Percentiles rank a stretch among this genome's conserved stretches.
Evolutionary conservation across 2,797 vertebrate species (phyloP).

Genomic region (Microctenopoma steveboyesi): DNA sequence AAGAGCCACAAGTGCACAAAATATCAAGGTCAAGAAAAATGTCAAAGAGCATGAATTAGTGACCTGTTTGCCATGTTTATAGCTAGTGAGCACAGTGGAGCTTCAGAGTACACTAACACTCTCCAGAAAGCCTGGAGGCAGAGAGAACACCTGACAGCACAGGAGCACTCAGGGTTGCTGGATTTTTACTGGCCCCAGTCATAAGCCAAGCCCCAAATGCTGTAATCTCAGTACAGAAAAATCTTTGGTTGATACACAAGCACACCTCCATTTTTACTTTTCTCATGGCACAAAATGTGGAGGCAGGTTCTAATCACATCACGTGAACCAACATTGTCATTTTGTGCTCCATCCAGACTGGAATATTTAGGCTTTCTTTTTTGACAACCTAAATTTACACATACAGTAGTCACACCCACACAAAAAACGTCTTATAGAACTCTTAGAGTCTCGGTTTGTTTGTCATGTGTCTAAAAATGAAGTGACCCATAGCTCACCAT

Average conservation of each 20-base stretch:
- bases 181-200: slow-evolving; percentile 40
- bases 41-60: slow-evolving; percentile 41
- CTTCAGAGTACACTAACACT: slow-evolving; percentile 57
- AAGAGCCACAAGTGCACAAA: background rate
- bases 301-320: background rate
- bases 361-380: background rate
- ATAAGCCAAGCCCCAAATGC: slow-evolving; percentile 43
- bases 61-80: slow-evolving; percentile 37
- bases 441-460: background rate
- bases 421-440: background rate
- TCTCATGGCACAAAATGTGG: slow-evolving; percentile 14
- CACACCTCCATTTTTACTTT: background rate
- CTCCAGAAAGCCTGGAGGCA: slow-evolving; percentile 52
- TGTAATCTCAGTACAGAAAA: slow-evolving; percentile 42
- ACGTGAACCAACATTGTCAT: background rate
- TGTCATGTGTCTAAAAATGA: background rate
- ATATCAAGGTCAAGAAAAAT: slow-evolving; percentile 8
- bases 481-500: background rate
- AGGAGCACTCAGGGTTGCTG: slow-evolving; percentile 49
- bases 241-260: slow-evolving; percentile 25
- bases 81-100: slow-evolving; percentile 26
- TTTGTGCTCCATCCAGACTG: background rate
- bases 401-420: background rate
- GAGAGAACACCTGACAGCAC: slow-evolving; percentile 53
- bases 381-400: background rate